A percentile compares a stretch with the other conserved stretches of the same genome.
phyloP scores from a whole-genome alignment of 2,797 vertebrate genomes.

The Labroides dimidiatus region DNA sequence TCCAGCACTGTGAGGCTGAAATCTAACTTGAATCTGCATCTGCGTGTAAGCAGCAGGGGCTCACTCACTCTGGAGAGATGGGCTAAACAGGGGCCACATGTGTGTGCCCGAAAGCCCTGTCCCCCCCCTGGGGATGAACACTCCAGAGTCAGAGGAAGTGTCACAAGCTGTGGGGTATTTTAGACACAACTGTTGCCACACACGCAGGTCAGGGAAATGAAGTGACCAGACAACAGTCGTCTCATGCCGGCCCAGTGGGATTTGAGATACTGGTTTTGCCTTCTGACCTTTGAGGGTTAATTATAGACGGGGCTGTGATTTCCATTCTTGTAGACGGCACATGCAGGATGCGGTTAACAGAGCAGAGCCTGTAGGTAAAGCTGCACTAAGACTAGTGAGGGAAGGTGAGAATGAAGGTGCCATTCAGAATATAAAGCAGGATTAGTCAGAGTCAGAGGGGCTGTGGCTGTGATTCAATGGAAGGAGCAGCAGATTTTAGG shows the following conservation, averaged over 20 bases:
- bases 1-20: conserved; percentile 26
- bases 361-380: conserved; percentile 32
- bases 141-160: conserved; percentile 70
- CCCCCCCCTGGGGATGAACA: conserved; percentile 62
- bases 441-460: conserved; percentile 30
- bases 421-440: conserved; percentile 57
- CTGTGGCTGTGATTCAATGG: neutral
- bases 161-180: conserved; percentile 72
- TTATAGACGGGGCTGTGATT: conserved; percentile 62
- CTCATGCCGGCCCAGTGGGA: conserved; percentile 52
- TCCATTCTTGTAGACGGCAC: conserved; percentile 39
- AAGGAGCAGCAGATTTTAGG: conserved; percentile 11
- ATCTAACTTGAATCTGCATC: conserved; percentile 47
- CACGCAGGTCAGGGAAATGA: conserved; percentile 59
- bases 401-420: conserved; percentile 30
- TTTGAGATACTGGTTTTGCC: conserved; percentile 44
- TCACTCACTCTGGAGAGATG: conserved; percentile 47
- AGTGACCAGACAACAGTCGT: conserved; percentile 64
- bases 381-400: conserved; percentile 32
- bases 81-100: conserved; percentile 69
- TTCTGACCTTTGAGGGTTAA: conserved; percentile 68
- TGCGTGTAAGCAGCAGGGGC: conserved; percentile 43
- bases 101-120: conserved; percentile 72
- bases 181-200: conserved; percentile 64
- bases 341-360: conserved; percentile 52